A percentile compares a stretch with the other conserved stretches of the same genome.
phyloP scores from a whole-genome alignment of 1,140 invertebrate genomes.

The Neodiprion fabricii region DNA sequence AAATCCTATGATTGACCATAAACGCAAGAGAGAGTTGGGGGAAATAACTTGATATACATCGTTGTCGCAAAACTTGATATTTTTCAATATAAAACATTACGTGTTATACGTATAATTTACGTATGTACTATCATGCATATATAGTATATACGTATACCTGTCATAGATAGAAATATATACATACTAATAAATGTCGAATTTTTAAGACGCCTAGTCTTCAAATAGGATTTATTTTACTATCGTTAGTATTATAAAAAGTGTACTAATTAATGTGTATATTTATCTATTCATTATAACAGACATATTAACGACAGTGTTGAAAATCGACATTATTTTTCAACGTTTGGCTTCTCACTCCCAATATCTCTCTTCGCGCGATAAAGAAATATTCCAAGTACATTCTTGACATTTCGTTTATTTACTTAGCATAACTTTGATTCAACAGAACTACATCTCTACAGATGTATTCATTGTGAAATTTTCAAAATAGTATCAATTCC shows the following conservation, averaged over 20 bases:
- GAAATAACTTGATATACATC: neutral
- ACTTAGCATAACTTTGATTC: too few relatives aligned
- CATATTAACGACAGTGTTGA: too few relatives aligned
- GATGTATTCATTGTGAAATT: too few relatives aligned
- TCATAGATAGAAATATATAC: neutral
- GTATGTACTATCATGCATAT: neutral
- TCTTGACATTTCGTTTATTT: too few relatives aligned
- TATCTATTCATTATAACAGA: neutral
- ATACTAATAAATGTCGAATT: neutral
- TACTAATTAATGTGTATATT: neutral
- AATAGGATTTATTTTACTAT: constrained; percentile 4
- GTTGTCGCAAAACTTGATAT: too few relatives aligned
- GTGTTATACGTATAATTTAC: neutral
- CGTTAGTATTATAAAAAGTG: neutral
- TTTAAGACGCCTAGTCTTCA: neutral
- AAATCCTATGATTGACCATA: neutral
- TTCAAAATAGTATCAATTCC: too few relatives aligned
- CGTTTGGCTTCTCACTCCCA: too few relatives aligned
- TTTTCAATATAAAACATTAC: too few relatives aligned
- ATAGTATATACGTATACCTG: neutral
- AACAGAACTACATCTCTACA: too few relatives aligned
- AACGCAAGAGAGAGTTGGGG: neutral
- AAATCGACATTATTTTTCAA: too few relatives aligned
- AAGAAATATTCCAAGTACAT: too few relatives aligned
- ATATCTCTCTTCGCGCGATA: too few relatives aligned